Conservation (phyloP, 2,797 vertebrate genomes). For the Onychomys arenicola region DNA sequence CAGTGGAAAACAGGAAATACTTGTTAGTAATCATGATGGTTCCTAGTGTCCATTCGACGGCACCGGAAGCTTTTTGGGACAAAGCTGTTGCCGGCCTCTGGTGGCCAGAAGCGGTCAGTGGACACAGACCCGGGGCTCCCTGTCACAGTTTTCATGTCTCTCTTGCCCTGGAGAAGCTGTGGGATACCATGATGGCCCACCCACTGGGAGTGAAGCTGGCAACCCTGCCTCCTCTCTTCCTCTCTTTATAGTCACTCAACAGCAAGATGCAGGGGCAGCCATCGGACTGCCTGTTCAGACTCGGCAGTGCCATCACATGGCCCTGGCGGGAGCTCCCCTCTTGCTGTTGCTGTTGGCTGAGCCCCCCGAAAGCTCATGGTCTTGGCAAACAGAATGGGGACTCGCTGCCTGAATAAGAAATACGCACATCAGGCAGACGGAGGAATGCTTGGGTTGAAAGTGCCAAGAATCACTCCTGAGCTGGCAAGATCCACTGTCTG, state of each 20-base stretch:
- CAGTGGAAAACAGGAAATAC: no score
- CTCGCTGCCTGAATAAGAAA: not conserved
- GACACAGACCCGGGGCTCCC: slow-evolving; percentile 19
- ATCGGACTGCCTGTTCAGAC: no score
- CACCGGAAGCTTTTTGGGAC: slow-evolving; percentile 25
- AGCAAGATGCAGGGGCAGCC: not conserved
- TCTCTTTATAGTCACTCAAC: not conserved
- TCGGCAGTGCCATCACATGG: not conserved
- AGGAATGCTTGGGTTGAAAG: not conserved
- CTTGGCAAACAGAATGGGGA: not conserved
- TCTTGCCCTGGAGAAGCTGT: slow-evolving; percentile 15
- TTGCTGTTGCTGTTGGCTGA: accelerated
- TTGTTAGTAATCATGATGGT: no score
- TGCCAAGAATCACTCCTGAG: slow-evolving; percentile 1
- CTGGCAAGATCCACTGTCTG: not conserved
- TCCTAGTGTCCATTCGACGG: no score
- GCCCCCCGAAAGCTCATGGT: not conserved
- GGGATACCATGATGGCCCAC: accelerated
- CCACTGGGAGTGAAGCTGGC: not conserved
- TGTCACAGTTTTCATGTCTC: slow-evolving; percentile 30
- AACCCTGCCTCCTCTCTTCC: no score
- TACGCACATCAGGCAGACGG: not conserved
- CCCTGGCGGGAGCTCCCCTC: not conserved
- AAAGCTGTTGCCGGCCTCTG: slow-evolving; percentile 8
- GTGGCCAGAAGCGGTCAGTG: not conserved